phyloP scores from a whole-genome alignment of 1,140 invertebrate species.

The Drosophila insularis region DNA sequence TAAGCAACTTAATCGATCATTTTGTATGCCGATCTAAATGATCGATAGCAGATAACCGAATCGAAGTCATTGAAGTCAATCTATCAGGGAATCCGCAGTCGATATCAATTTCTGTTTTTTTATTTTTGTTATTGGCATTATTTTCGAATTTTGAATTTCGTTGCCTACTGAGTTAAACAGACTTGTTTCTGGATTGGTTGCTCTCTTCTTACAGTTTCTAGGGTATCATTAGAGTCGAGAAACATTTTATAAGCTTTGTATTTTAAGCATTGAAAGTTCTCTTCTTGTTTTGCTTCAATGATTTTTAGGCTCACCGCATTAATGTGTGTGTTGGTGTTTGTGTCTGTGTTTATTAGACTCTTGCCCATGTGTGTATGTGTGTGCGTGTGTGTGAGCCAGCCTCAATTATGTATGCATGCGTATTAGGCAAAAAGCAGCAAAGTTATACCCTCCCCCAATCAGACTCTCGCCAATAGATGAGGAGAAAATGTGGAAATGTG shows the following conservation, averaged over 20 bases:
- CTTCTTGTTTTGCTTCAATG: constrained; percentile 65
- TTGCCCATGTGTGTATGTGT: constrained; percentile 21
- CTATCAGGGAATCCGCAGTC: no score
- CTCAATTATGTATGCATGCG: constrained; percentile 72
- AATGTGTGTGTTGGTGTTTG: constrained; percentile 56
- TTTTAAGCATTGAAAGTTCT: neutral
- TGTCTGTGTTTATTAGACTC: constrained; percentile 66
- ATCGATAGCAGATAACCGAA: neutral
- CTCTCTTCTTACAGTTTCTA: no score
- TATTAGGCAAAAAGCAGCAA: constrained; percentile 63
- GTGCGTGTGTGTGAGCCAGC: constrained; percentile 31
- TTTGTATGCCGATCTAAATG: no score
- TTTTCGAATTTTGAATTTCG: no score
- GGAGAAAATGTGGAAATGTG: constrained; percentile 3
- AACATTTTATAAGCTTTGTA: neutral
- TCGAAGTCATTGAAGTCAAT: neutral
- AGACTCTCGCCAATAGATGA: constrained; percentile 12
- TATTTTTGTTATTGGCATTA: no score
- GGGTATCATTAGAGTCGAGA: constrained; percentile 5
- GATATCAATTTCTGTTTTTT: no score
- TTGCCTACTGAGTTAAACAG: no score
- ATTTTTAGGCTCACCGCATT: constrained; percentile 72
- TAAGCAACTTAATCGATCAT: neutral
- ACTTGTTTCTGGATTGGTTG: no score
- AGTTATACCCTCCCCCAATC: constrained; percentile 15